Conservation (phyloP, 2,113 vertebrate genomes). For the Semnornis frantzii region DNA sequence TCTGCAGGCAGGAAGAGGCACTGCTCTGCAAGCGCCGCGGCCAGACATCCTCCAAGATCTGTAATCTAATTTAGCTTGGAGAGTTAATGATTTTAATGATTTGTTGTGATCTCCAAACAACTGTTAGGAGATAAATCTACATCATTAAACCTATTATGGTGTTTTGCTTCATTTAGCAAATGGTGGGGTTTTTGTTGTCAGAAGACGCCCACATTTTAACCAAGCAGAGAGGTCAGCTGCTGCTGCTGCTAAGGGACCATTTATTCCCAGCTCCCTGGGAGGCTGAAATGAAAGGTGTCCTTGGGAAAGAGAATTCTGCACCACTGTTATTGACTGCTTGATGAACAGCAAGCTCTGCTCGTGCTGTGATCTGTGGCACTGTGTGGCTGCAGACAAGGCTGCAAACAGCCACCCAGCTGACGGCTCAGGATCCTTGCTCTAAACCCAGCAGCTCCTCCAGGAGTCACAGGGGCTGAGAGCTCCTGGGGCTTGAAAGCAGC, state of each 20-base stretch:
- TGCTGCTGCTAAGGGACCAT: constrained; percentile 30
- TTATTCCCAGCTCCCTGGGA: constrained; percentile 36
- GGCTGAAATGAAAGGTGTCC: constrained; percentile 63
- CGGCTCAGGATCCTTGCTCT: background rate
- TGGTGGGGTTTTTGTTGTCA: constrained; percentile 26
- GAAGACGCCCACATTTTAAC: constrained; percentile 72
- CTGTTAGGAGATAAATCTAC: constrained; percentile 79
- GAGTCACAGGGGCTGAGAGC: background rate
- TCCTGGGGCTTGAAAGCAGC: background rate
- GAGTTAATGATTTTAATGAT: constrained; percentile 83
- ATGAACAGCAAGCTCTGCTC: background rate
- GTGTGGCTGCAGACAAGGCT: background rate
- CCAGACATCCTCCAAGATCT: constrained; percentile 66
- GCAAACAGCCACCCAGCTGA: background rate
- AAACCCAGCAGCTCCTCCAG: background rate
- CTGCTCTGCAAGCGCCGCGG: constrained; percentile 48
- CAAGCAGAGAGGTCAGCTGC: constrained; percentile 61
- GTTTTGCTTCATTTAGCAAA: constrained; percentile 83
- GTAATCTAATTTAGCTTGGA: constrained; percentile 76
- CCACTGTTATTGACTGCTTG: background rate
- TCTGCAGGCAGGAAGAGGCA: constrained; percentile 12
- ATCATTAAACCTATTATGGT: constrained; percentile 79
- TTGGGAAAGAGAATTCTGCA: constrained; percentile 43
- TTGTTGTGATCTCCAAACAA: constrained; percentile 83
- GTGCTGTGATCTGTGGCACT: background rate